A percentile compares a stretch with the other conserved stretches of the same genome.
Conservation (phyloP, 2,797 vertebrate genomes). For the Anomalospiza imberbis region DNA sequence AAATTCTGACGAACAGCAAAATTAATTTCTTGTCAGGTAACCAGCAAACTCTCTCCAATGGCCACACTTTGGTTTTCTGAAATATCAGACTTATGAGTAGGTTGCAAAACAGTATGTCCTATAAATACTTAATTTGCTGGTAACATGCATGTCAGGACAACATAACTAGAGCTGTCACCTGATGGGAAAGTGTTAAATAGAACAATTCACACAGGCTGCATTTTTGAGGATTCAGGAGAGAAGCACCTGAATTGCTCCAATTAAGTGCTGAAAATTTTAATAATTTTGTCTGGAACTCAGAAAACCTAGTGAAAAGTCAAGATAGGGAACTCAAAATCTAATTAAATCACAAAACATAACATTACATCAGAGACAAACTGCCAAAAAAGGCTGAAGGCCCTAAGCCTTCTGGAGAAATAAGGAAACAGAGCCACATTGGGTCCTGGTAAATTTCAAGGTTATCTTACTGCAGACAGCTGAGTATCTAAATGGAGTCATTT, state of each 20-base stretch:
- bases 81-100: not conserved
- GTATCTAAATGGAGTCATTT: not conserved
- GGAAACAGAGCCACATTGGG: not conserved
- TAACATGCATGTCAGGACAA: not conserved
- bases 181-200: not conserved
- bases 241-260: not conserved
- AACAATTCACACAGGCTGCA: not conserved
- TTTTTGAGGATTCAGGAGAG: not conserved
- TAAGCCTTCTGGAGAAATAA: not conserved
- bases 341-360: not conserved
- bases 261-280: not conserved
- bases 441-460: not conserved
- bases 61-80: not conserved
- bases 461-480: not conserved
- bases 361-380: not conserved
- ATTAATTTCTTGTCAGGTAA: not conserved
- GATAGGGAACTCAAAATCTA: not conserved
- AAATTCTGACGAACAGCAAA: not conserved
- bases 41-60: not conserved
- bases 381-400: not conserved
- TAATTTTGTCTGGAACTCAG: not conserved
- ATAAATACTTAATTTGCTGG: not conserved
- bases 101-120: not conserved
- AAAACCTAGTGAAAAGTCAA: not conserved
- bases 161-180: not conserved